These are phyloP conservation scores for Lasioglossum figueresi DNA, from an alignment of 2,888 invertebrate genomes.

Conservation along the genomic window DNA sequence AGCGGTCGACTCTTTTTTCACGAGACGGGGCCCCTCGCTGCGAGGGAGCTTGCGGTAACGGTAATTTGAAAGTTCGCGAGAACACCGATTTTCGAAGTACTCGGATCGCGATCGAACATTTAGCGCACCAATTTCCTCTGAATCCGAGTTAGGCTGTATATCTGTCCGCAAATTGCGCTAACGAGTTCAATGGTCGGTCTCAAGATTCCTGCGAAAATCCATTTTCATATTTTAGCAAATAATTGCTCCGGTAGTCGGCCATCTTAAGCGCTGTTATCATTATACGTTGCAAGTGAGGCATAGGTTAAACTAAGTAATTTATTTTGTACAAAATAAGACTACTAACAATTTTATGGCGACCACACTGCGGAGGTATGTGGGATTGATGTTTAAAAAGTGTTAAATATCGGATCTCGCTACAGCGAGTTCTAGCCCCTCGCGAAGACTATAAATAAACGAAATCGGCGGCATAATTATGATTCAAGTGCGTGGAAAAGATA, in stretches of 20 bases:
- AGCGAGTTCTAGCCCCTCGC: neutral
- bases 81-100: neutral
- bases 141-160: neutral
- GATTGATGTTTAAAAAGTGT: neutral
- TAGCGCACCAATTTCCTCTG: neutral
- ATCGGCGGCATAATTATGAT: neutral
- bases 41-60: neutral
- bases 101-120: neutral
- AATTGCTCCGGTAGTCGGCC: too few species aligned
- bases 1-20: neutral
- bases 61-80: slow-evolving; percentile 5
- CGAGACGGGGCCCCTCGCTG: neutral
- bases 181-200: neutral
- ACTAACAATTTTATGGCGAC: neutral
- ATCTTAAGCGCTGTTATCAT: too few species aligned
- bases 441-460: neutral
- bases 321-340: too few species aligned
- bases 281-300: neutral
- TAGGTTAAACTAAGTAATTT: too few species aligned
- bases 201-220: neutral
- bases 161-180: neutral
- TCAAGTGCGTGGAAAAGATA: neutral
- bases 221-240: neutral
- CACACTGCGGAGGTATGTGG: neutral
- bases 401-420: neutral